Evolutionary conservation across 2,888 invertebrate species (phyloP).

Genomic region (Trachelus troglodyta): DNA sequence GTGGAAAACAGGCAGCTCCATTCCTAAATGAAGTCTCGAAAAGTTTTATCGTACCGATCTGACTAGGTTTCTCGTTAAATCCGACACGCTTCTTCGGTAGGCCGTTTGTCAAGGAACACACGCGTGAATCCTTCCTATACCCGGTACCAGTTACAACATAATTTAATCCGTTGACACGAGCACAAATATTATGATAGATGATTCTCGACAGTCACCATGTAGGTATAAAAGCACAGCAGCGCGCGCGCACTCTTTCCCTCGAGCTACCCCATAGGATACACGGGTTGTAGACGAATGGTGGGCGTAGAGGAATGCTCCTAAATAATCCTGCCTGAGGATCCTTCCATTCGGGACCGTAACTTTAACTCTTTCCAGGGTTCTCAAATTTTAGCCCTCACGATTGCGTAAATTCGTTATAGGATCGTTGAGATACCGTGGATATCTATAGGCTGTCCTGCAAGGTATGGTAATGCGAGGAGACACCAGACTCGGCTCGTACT

Average conservation of each 20-base stretch:
- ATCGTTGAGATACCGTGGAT: slow-evolving; percentile 9
- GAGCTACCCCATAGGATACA: slow-evolving; percentile 21
- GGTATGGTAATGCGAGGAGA: slow-evolving; percentile 27
- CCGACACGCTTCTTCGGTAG: slow-evolving; percentile 30
- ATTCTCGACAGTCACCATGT: slow-evolving; percentile 31
- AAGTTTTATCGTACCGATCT: not conserved
- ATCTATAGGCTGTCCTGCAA: slow-evolving; percentile 16
- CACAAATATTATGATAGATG: slow-evolving; percentile 58
- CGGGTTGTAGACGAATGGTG: slow-evolving; percentile 44
- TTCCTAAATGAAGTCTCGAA: not conserved
- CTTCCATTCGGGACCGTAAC: slow-evolving; percentile 25
- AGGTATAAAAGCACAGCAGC: slow-evolving; percentile 1
- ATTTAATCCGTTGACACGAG: slow-evolving; percentile 51
- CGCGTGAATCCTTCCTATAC: not conserved
- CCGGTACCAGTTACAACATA: slow-evolving; percentile 39
- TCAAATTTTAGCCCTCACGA: slow-evolving; percentile 32
- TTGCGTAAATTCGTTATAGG: slow-evolving; percentile 15
- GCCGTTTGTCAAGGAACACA: slow-evolving; percentile 3
- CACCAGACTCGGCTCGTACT: slow-evolving; percentile 25
- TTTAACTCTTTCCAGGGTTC: slow-evolving; percentile 31
- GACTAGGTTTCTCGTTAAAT: slow-evolving; percentile 41
- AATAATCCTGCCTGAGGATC: slow-evolving; percentile 45
- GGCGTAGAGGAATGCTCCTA: slow-evolving; percentile 49
- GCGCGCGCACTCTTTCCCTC: slow-evolving; percentile 13
- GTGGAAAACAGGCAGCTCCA: not conserved